Evolutionary conservation across 2,888 invertebrate species (phyloP).

Genomic region (Heliconius cydno): DNA sequence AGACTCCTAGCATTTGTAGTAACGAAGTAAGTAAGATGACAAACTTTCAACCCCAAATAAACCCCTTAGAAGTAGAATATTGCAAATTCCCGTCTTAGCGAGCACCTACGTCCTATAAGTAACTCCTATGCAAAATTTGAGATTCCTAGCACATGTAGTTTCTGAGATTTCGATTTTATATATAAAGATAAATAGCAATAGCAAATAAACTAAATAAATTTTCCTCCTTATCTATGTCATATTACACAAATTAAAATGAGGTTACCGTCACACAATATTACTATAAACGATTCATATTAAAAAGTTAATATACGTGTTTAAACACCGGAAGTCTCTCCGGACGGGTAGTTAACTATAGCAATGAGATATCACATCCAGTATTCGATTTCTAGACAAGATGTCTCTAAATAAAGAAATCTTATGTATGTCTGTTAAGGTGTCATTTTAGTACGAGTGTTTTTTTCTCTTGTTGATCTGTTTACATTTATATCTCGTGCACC

Average conservation of each 20-base stretch:
- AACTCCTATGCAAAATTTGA: no score
- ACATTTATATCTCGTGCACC: slow-evolving; percentile 29
- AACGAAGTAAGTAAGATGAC: no score
- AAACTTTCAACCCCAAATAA: no score
- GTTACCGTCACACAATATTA: neutral
- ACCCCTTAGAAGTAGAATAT: no score
- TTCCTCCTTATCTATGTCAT: neutral
- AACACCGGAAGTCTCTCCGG: slow-evolving; percentile 31
- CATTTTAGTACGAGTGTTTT: slow-evolving; percentile 18
- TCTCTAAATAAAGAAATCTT: slow-evolving; percentile 23
- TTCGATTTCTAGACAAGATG: slow-evolving; percentile 43
- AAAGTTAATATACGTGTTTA: slow-evolving; percentile 2
- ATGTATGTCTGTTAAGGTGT: neutral
- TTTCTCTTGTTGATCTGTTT: slow-evolving; percentile 30
- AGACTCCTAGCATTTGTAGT: no score
- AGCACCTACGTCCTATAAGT: no score
- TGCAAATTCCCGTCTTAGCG: no score
- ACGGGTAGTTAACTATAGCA: slow-evolving; percentile 39
- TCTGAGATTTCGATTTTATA: no score
- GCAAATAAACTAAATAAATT: no score
- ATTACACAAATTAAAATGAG: neutral
- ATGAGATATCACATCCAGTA: slow-evolving; percentile 44
- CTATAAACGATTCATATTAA: neutral
- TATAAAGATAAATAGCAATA: no score
- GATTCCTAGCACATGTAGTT: no score